phyloP scores from a whole-genome alignment of 2,797 vertebrate genomes.

The Muraenolepis orangiensis region DNA sequence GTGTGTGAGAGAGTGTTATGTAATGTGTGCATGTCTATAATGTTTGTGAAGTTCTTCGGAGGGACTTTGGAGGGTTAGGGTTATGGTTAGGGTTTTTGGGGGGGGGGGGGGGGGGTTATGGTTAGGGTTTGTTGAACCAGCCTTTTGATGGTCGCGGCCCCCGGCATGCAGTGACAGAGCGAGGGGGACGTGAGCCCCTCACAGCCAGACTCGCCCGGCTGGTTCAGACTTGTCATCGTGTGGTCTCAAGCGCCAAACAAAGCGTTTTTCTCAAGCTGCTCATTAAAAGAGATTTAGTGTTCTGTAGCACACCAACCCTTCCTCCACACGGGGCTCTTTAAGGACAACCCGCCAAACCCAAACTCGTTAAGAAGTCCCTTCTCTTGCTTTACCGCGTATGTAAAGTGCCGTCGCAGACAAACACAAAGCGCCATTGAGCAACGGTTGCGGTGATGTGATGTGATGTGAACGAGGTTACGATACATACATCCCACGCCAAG shows the following conservation, averaged over 20 bases:
- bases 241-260: neutral
- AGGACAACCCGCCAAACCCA: neutral
- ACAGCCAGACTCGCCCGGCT: neutral
- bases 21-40: neutral
- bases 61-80: neutral
- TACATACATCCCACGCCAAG: too few species aligned
- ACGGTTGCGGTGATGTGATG: too few species aligned
- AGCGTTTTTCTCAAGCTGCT: neutral
- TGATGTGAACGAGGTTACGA: too few species aligned
- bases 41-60: neutral
- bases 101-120: neutral
- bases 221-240: neutral
- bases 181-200: neutral
- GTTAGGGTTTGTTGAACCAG: neutral
- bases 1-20: neutral
- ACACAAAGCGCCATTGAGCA: too few species aligned
- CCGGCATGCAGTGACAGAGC: neutral
- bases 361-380: neutral
- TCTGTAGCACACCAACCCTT: neutral
- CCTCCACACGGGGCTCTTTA: neutral
- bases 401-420: too few species aligned
- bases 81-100: neutral
- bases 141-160: neutral
- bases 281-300: neutral
- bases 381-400: neutral